Evolutionary conservation across 2,113 vertebrate genomes (phyloP), one percentile per base, ranked within the genome.

Genomic region (Actinemys pallida): DNA sequence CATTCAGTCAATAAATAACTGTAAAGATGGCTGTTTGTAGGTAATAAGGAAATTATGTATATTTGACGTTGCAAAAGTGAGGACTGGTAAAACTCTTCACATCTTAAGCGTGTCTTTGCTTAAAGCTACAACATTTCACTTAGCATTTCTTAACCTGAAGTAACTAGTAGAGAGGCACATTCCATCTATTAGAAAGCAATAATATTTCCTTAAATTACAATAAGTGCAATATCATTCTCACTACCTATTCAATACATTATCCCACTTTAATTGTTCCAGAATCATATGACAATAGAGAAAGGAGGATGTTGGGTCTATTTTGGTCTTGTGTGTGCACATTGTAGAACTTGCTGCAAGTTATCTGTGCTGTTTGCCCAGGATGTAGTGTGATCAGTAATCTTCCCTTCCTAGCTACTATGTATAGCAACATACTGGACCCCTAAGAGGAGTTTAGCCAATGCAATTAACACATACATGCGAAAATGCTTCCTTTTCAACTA

Each of bases 391-490:
- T 29, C 75, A 47, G 42, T 16, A 47, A 78, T 52, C 83, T 87
- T 52, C 87, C 78, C 79, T 76, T 90, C 84, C 0, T 0, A 2
- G 1, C 3, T 14, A 79, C 90, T 94, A 89, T 5, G 2, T 93
- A 90, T 81, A 82, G 85, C 1, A 31, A 95, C 89, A 84, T 90
- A 87, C 47, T 50, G 69, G 90, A 89, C 91, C 90, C 94, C 84
- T 19, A 96, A 92, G 95, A 95, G 91, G 89, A 94, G 86, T 90
- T 90, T 81, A 80, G 93, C 84, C 91, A 91, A 84, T 56, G 93
- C 94, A 96, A 94, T 95, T 95, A 98, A 84, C 47, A 0, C 10
- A 0, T 86, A 94, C 89, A 95, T 87, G 75, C 76, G 86, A 88
- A 96, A 94, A 91, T 5, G 10, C 91, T 80, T 95, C 86, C 54